These are phyloP conservation scores for Coranthus polyacanthus DNA, from an alignment of 2,797 vertebrate genomes.

Conservation along the genomic window DNA sequence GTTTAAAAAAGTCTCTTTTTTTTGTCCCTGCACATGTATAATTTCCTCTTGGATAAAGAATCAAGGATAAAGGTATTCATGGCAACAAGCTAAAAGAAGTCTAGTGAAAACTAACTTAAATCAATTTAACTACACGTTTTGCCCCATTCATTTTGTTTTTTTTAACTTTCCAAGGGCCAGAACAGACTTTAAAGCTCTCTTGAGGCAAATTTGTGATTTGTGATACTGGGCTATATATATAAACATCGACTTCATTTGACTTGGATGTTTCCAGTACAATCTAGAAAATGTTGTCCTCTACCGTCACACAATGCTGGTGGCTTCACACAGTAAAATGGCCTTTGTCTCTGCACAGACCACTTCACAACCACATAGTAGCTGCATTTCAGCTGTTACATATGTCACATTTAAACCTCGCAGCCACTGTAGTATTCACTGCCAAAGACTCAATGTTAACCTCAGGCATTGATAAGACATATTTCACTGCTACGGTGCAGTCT, in stretches of 20 bases:
- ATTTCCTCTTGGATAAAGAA: not conserved
- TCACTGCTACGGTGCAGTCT: constrained; percentile 47
- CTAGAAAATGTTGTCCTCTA: constrained; percentile 10
- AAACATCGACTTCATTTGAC: not conserved
- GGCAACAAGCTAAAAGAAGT: not conserved
- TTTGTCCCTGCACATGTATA: not conserved
- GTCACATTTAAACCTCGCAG: constrained; percentile 48
- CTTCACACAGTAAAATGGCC: constrained; percentile 30
- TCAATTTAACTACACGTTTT: constrained; percentile 5
- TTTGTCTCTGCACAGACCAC: constrained; percentile 16
- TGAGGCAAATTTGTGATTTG: too few species aligned
- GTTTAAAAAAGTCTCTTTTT: not conserved
- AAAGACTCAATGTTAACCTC: constrained; percentile 50
- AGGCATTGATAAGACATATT: constrained; percentile 60
- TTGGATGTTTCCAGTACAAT: constrained; percentile 8
- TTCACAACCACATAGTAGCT: constrained; percentile 34
- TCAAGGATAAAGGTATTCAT: constrained; percentile 2
- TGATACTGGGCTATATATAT: too few species aligned
- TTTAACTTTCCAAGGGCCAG: too few species aligned
- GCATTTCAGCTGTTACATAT: constrained; percentile 20
- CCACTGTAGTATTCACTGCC: constrained; percentile 24
- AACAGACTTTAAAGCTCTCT: too few species aligned
- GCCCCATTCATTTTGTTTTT: too few species aligned
- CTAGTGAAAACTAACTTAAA: constrained; percentile 10
- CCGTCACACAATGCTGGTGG: constrained; percentile 12